These are phyloP conservation scores for Eulithis testata DNA, from an alignment of 2,888 invertebrate species.

Conservation along the genomic window DNA sequence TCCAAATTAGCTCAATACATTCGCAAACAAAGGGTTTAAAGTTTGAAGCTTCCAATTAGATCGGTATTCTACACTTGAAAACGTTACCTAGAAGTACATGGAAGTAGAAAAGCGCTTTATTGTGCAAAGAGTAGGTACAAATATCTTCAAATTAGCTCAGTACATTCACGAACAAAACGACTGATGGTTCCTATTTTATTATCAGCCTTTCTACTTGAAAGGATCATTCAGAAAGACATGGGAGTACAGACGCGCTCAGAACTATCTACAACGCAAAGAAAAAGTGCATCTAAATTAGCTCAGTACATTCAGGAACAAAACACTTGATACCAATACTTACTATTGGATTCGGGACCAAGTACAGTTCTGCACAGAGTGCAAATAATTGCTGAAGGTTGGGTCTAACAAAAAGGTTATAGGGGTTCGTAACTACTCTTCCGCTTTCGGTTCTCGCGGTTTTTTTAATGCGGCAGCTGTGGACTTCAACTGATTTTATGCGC, in stretches of 20 bases:
- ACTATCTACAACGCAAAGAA: background rate
- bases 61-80: no score
- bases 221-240: background rate
- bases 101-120: background rate
- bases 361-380: slow-evolving; percentile 38
- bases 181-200: background rate
- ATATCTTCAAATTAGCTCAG: background rate
- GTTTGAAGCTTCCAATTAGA: no score
- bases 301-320: slow-evolving; percentile 3
- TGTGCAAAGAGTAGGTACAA: no score
- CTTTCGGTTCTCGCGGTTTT: slow-evolving; percentile 37
- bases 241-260: background rate
- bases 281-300: background rate
- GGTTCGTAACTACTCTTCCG: slow-evolving; percentile 42
- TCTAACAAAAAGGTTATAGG: slow-evolving; percentile 47
- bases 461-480: slow-evolving; percentile 41
- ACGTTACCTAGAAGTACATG: background rate
- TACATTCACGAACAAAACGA: background rate
- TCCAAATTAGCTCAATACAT: no score
- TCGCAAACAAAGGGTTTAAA: no score
- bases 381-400: slow-evolving; percentile 40
- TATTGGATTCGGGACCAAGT: slow-evolving; percentile 28
- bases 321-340: background rate
- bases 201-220: background rate
- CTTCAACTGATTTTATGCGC: background rate